These are phyloP conservation scores for Phenganax stokvisi DNA, from an alignment of 92 coral and sea anemone genomes.

Conservation along the genomic window DNA sequence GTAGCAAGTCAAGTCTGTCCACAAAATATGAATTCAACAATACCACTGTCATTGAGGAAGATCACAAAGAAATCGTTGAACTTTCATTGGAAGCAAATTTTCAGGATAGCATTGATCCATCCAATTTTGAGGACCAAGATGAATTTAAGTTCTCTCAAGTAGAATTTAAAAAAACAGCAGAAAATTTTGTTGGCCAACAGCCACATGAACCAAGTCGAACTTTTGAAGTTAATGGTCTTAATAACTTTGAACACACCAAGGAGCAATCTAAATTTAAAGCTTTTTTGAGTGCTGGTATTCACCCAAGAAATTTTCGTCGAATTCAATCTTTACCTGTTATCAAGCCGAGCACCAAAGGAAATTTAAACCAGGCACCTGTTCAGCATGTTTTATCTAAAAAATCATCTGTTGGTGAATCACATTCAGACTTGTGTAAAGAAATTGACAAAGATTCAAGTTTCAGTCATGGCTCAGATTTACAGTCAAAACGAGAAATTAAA, in stretches of 20 bases:
- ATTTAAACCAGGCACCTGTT: not conserved
- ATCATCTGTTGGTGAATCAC: not conserved
- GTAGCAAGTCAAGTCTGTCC: not conserved
- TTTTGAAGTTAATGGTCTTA: not conserved
- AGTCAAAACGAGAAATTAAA: not conserved
- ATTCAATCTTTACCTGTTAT: not conserved
- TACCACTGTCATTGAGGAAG: not conserved
- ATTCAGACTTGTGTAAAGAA: not conserved
- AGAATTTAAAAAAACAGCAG: not conserved
- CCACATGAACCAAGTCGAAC: not conserved
- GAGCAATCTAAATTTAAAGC: not conserved
- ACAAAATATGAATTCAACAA: constrained; percentile 7
- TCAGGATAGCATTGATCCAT: not conserved
- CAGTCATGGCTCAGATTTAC: not conserved
- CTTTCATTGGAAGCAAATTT: not conserved
- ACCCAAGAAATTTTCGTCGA: not conserved
- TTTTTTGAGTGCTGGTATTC: not conserved
- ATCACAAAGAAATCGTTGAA: constrained; percentile 8
- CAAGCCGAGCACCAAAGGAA: not conserved
- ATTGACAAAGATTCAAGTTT: not conserved
- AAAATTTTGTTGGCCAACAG: not conserved
- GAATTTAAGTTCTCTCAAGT: not conserved
- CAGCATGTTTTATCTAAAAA: not conserved
- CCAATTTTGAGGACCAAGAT: not conserved
- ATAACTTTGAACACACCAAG: not conserved